Conservation (phyloP, 2,797 vertebrate species). For the Tenualosa thibaudeaui region DNA sequence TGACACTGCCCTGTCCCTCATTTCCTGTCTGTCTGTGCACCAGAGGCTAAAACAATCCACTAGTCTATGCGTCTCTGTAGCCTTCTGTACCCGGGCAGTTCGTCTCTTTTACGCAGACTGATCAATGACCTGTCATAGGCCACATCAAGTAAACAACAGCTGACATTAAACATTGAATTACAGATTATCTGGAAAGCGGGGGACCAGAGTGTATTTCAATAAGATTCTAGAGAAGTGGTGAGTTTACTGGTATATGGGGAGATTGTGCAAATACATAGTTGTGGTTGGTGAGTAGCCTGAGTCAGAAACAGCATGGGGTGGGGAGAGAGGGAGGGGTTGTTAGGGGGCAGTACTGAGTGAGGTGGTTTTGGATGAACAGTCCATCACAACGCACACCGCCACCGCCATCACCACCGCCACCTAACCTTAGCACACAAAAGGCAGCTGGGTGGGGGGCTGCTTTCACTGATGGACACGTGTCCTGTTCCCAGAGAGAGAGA, state of each 20-base stretch:
- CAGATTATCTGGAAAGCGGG: neutral
- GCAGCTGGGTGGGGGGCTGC: constrained; percentile 1
- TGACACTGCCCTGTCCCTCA: neutral
- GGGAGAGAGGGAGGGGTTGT: neutral
- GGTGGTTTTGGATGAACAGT: neutral
- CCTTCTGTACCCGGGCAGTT: neutral
- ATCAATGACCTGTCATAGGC: neutral
- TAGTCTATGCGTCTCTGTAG: neutral
- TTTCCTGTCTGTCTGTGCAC: neutral
- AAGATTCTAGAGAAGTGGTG: neutral
- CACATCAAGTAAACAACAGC: neutral
- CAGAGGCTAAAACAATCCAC: neutral
- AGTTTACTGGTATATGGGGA: neutral
- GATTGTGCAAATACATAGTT: neutral
- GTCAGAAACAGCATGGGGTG: neutral
- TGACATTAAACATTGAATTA: neutral
- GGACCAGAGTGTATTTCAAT: neutral
- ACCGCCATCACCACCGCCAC: neutral
- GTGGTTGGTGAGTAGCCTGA: neutral
- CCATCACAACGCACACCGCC: neutral
- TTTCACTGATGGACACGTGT: constrained; percentile 18
- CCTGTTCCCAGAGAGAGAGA: constrained; percentile 19
- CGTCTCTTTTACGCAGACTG: neutral
- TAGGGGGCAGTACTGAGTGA: no score
- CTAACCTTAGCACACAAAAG: neutral